Percentiles rank a stretch among this genome's conserved stretches.
Conservation (phyloP, 2,888 invertebrate species). For the Hirtodrosophila duncani region DNA sequence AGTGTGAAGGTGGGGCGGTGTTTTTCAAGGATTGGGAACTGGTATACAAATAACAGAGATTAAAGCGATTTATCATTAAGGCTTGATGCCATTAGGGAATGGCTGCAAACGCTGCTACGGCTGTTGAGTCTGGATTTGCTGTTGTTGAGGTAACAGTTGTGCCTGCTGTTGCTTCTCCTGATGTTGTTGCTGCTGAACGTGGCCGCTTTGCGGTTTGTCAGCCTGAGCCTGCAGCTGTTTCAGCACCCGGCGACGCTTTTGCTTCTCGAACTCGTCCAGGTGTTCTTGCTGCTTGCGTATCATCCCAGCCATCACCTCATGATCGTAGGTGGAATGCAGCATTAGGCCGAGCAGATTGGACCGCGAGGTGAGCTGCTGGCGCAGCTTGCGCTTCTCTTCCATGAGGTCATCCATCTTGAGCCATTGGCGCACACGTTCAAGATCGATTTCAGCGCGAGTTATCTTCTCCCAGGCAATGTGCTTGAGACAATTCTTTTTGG, state of each 20-base stretch:
- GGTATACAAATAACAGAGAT: too few relatives aligned
- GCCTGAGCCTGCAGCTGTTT: constrained; percentile 34
- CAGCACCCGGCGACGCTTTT: constrained; percentile 43
- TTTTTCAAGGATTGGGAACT: too few relatives aligned
- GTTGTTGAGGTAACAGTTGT: background rate
- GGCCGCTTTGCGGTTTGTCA: constrained; percentile 10
- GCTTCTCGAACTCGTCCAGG: constrained; percentile 59
- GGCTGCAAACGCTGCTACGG: too few relatives aligned
- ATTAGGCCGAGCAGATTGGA: constrained; percentile 95
- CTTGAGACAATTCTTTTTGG: constrained; percentile 93
- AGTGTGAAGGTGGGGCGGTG: too few relatives aligned
- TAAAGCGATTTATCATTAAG: too few relatives aligned
- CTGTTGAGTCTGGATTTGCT: background rate
- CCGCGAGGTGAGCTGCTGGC: constrained; percentile 85
- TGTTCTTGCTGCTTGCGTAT: constrained; percentile 76
- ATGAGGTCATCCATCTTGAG: constrained; percentile 94
- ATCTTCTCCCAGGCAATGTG: constrained; percentile 98
- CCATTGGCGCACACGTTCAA: constrained; percentile 95
- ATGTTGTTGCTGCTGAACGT: constrained; percentile 8
- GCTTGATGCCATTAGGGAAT: too few relatives aligned
- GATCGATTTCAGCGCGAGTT: constrained; percentile 94
- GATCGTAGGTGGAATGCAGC: constrained; percentile 98
- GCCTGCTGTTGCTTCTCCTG: constrained; percentile 16
- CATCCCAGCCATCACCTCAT: constrained; percentile 90
- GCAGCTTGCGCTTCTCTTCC: constrained; percentile 93